These are phyloP conservation scores for Leucophenga maculata DNA, from an alignment of 2,888 invertebrate species.

Conservation along the genomic window DNA sequence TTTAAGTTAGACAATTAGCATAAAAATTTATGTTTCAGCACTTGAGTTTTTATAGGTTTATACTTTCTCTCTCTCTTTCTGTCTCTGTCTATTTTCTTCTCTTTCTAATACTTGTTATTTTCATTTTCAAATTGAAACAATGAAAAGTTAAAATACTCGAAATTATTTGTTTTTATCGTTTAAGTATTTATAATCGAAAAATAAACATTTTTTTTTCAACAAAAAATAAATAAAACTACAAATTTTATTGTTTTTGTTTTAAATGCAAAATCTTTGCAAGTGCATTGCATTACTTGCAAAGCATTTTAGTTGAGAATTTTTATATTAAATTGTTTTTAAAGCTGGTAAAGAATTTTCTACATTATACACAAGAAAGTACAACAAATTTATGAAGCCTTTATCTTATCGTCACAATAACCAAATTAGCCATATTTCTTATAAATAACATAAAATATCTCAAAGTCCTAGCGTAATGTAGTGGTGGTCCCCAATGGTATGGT, in stretches of 20 bases:
- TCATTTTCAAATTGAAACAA: background rate
- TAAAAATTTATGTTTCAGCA: background rate
- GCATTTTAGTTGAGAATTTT: background rate
- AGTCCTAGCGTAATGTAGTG: no score
- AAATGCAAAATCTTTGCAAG: conserved; percentile 22
- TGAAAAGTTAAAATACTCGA: conserved; percentile 6
- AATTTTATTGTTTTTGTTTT: conserved; percentile 32
- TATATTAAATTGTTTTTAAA: background rate
- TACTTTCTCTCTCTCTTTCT: background rate
- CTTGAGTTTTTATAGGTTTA: conserved; percentile 3
- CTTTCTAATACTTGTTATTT: background rate
- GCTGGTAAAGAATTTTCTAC: no score
- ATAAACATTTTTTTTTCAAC: conserved; percentile 9
- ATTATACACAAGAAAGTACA: no score
- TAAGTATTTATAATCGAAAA: conserved; percentile 23
- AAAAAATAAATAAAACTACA: conserved; percentile 20
- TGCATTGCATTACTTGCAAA: background rate
- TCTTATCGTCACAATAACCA: no score
- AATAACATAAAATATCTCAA: no score
- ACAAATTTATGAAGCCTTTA: no score
- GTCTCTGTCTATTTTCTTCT: background rate
- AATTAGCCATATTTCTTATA: no score
- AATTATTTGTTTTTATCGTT: conserved; percentile 21
- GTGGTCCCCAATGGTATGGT: no score
- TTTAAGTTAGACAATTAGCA: conserved; percentile 14